Evolutionary conservation across 2,888 invertebrate species (phyloP).

Genomic region (Nemotelus nigrinus): DNA sequence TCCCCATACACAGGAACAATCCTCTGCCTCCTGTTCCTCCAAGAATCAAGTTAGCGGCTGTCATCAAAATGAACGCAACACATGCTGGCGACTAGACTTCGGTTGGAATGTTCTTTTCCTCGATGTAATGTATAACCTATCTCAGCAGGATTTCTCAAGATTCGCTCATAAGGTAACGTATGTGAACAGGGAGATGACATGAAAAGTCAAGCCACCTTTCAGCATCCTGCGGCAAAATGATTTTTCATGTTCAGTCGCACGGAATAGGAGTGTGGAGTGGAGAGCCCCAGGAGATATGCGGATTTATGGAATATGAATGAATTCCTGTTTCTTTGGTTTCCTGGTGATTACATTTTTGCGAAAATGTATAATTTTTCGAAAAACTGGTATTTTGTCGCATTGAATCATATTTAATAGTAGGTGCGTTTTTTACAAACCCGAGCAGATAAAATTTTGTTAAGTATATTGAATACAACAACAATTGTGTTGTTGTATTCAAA

Average conservation of each 20-base stretch:
- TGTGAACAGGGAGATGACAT: slow-evolving; percentile 46
- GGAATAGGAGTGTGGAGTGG: slow-evolving; percentile 27
- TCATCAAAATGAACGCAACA: slow-evolving; percentile 34
- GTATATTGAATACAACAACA: too few species aligned
- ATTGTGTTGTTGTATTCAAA: too few species aligned
- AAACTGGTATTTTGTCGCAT: too few species aligned
- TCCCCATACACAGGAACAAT: too few species aligned
- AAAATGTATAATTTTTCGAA: too few species aligned
- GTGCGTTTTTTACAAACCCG: too few species aligned
- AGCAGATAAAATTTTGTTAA: too few species aligned
- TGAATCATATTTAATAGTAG: too few species aligned
- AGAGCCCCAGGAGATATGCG: neutral
- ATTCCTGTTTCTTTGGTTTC: neutral
- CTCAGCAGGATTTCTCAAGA: slow-evolving; percentile 45
- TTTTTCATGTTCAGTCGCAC: slow-evolving; percentile 49
- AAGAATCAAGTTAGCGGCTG: neutral
- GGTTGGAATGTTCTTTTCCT: slow-evolving; percentile 31
- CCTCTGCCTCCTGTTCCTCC: too few species aligned
- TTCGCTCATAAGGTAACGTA: slow-evolving; percentile 37
- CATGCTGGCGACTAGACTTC: slow-evolving; percentile 30
- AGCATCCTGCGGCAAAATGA: slow-evolving; percentile 49
- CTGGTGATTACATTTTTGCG: too few species aligned
- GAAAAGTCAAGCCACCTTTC: slow-evolving; percentile 49
- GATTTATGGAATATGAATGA: neutral
- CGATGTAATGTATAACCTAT: slow-evolving; percentile 24